Base-by-base conservation (phyloP, 2,113 vertebrate species). In the Vicugna pacos region DNA sequence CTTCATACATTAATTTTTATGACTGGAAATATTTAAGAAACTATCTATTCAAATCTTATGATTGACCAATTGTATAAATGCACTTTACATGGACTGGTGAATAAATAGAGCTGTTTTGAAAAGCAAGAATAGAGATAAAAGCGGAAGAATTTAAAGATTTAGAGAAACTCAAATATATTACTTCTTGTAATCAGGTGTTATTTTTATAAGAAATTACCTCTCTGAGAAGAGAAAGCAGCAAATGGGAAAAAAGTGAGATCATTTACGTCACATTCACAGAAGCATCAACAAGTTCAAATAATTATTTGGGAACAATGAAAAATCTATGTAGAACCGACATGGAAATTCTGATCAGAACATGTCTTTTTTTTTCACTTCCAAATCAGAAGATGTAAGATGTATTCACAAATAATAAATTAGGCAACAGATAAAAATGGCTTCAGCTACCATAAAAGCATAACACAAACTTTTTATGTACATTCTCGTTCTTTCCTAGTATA, bases 301-400 rank as follows among this genome's bases (percentile, higher is more conserved):
- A 96, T 42, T 91, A 91, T 75, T 26, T 69, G 17, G 22, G 22
- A 87, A 83, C 82, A 88, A 93, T 73, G 56, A 65, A 83, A 84
- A 69, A 35, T 75, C 30, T 70, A 26, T 77, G 30, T 19, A 80
- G 32, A 46, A 32, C 6, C 50, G 50, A 70, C 50, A 75, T 2
- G 19, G 48, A 83, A 54, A 90, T 79, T 88, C 17, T 83, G 88
- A 77, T 67, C n/a, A 64, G 2, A 6, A 30, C 3, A 28, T 77
- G 64, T 79, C 12, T 73, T 62, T 83, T 73, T 62, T 83, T 48
- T 93, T 65, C 9, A 75, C 19, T 93, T 92, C n/a, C 14, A 95
- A 89, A 70, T 64, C 26, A 70, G 32, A 91, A 79, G 5, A 54
- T 69, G 6, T 19, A 91, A 70, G 60, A 60, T 2, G 0, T 54